These are phyloP conservation scores for Drosophila cardini DNA, from an alignment of 1,140 invertebrate species.

Conservation along the genomic window DNA sequence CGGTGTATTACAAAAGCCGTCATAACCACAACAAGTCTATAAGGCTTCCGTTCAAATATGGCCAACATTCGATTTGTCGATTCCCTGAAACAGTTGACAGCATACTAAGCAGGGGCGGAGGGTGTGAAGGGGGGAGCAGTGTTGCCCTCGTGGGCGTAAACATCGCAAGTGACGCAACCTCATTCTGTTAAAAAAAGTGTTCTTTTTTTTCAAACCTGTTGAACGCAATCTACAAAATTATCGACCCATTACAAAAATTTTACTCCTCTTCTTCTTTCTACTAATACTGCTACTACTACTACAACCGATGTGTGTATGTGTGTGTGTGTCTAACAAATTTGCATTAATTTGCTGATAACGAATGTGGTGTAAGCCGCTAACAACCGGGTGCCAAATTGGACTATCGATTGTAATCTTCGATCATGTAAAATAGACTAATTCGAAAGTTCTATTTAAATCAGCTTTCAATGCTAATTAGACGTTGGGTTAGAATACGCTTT, in stretches of 20 bases:
- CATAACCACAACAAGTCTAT: constrained; percentile 42
- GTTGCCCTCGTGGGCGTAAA: constrained; percentile 49
- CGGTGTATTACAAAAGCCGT: constrained; percentile 34
- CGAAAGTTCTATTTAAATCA: not conserved
- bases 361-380: constrained; percentile 9
- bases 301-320: not conserved
- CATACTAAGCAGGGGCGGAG: not conserved
- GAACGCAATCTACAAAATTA: constrained; percentile 44
- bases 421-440: constrained; percentile 1
- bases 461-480: not conserved
- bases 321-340: constrained; percentile 47
- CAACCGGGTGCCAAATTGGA: not conserved
- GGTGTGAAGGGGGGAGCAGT: not conserved
- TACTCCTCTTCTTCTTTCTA: constrained; percentile 5
- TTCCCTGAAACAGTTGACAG: constrained; percentile 40
- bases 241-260: constrained; percentile 38
- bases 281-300: too few relatives aligned
- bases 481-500: not conserved
- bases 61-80: constrained; percentile 28
- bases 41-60: constrained; percentile 70
- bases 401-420: not conserved
- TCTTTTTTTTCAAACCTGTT: constrained; percentile 48
- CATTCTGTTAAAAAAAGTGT: constrained; percentile 23
- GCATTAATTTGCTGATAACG: constrained; percentile 41
- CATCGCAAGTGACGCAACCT: constrained; percentile 58